Evolutionary conservation across 2,888 invertebrate genomes (phyloP).

Genomic region (Morpho deidamia): DNA sequence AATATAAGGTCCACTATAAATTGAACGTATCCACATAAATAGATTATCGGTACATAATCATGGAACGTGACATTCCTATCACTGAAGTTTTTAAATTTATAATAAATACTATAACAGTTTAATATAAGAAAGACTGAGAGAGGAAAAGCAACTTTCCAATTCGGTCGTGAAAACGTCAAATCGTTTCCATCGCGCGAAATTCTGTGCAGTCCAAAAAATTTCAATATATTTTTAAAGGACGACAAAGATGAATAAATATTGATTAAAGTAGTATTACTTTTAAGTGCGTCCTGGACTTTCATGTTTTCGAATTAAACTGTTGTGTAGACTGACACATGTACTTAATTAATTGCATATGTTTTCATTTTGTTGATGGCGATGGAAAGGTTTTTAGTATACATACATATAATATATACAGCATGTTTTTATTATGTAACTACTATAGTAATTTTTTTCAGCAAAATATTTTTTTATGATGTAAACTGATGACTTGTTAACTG

Average conservation of each 20-base stretch:
- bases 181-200: conserved; percentile 4
- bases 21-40: conserved; percentile 18
- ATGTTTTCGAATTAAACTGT: conserved; percentile 1
- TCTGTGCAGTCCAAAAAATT: conserved; percentile 14
- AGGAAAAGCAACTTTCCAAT: not conserved
- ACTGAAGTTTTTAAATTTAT: not conserved
- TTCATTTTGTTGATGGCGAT: not conserved
- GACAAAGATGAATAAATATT: conserved; percentile 10
- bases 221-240: conserved; percentile 4
- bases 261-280: not conserved
- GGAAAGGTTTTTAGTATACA: too few relatives aligned
- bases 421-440: too few relatives aligned
- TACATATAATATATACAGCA: too few relatives aligned
- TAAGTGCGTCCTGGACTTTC: not conserved
- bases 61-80: conserved; percentile 3
- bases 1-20: conserved; percentile 19
- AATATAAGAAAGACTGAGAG: not conserved
- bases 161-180: conserved; percentile 6
- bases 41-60: conserved; percentile 13
- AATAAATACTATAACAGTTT: conserved; percentile 4
- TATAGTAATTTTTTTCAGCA: too few relatives aligned
- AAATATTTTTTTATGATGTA: too few relatives aligned
- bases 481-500: too few relatives aligned
- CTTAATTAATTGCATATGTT: not conserved
- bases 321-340: not conserved